Evolutionary conservation across 2,888 invertebrate genomes (phyloP).

Genomic region (Melanotus villosus): DNA sequence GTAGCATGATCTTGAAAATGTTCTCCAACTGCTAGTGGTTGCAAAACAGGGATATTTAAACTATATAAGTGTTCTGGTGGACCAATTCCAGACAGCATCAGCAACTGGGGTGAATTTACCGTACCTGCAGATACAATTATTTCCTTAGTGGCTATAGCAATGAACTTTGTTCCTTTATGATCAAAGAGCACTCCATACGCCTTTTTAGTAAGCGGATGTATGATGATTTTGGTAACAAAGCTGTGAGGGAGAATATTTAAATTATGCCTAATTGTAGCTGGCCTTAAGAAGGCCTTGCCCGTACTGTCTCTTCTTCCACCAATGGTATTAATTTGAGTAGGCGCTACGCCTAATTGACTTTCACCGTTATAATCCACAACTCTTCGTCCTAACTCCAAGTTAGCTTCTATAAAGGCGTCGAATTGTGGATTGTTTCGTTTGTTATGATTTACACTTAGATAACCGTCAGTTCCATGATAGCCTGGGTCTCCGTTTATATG

Average conservation of each 20-base stretch:
- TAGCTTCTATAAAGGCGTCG: constrained; percentile 76
- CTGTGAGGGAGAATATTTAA: constrained; percentile 79
- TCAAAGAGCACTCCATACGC: constrained; percentile 78
- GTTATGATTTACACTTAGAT: constrained; percentile 76
- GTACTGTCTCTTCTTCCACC: constrained; percentile 82
- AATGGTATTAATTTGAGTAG: constrained; percentile 77
- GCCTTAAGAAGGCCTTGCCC: constrained; percentile 81
- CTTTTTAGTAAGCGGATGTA: constrained; percentile 72
- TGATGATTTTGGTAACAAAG: constrained; percentile 77
- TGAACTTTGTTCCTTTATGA: constrained; percentile 71
- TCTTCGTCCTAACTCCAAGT: constrained; percentile 77
- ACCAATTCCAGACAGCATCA: constrained; percentile 87
- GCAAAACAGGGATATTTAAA: constrained; percentile 73
- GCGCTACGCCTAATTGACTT: constrained; percentile 75
- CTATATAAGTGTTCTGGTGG: constrained; percentile 74
- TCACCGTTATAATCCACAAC: constrained; percentile 80
- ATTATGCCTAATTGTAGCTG: constrained; percentile 75
- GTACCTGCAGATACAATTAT: constrained; percentile 84
- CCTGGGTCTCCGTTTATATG: constrained; percentile 72
- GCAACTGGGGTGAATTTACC: constrained; percentile 84
- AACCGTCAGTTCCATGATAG: constrained; percentile 77
- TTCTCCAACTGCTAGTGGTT: constrained; percentile 80
- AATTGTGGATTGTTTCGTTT: constrained; percentile 74
- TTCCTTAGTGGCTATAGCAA: constrained; percentile 76
- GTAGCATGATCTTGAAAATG: constrained; percentile 85